Evolutionary conservation across 2,113 vertebrate species (phyloP).

Genomic region (Cygnus atratus): DNA sequence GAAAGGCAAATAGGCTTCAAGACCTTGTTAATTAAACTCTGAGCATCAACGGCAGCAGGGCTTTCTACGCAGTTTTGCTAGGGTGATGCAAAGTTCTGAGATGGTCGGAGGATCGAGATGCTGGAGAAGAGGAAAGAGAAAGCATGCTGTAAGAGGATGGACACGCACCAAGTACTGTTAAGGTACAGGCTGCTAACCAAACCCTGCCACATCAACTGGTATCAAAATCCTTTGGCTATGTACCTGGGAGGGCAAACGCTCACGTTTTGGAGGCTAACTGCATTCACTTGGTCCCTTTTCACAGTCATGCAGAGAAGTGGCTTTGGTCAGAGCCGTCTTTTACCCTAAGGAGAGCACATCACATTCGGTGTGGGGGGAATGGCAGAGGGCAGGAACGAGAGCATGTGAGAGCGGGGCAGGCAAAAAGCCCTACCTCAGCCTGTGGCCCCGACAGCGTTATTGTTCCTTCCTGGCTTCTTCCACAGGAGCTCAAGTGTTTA

Average conservation of each 20-base stretch:
- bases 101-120: not conserved
- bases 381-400: not conserved
- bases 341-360: not conserved
- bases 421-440: not conserved
- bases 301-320: rapidly evolving
- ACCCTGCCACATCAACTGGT: not conserved
- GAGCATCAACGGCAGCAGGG: not conserved
- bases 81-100: not conserved
- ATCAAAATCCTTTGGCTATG: not conserved
- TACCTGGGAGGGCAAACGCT: not conserved
- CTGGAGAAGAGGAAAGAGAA: not conserved
- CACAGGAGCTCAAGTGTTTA: not conserved
- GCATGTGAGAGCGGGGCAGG: not conserved
- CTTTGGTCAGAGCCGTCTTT: not conserved
- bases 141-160: rapidly evolving
- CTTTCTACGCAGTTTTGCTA: not conserved
- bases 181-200: no score
- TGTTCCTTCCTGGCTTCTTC: not conserved
- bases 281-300: not conserved
- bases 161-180: not conserved
- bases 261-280: not conserved
- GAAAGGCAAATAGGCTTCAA: not conserved
- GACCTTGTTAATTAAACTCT: not conserved
- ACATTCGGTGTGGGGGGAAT: rapidly evolving
- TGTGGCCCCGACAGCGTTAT: not conserved